A percentile compares a stretch with the other conserved stretches of the same genome.
These are phyloP conservation scores for Diploptera punctata DNA, from an alignment of 2,888 invertebrate genomes.

Conservation along the genomic window DNA sequence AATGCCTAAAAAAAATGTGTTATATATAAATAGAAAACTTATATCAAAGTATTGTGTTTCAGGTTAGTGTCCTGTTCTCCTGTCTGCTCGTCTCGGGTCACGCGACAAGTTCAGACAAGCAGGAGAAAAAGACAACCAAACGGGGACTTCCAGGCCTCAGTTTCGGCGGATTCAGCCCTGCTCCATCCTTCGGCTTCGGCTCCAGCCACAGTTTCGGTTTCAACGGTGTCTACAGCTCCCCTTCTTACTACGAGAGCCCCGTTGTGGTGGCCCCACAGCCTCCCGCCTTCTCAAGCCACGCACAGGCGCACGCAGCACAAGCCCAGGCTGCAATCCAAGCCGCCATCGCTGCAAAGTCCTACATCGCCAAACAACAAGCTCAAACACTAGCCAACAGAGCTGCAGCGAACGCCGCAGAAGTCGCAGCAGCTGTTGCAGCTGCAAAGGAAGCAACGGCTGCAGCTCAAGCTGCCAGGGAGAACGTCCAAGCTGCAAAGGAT, in stretches of 20 bases:
- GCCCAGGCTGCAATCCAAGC: slow-evolving; percentile 21
- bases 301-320: too few species aligned
- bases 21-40: too few species aligned
- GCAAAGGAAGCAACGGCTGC: slow-evolving; percentile 70
- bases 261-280: slow-evolving; percentile 19
- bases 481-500: slow-evolving; percentile 74
- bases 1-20: too few species aligned
- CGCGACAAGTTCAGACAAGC: neutral
- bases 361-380: slow-evolving; percentile 27
- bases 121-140: slow-evolving; percentile 29
- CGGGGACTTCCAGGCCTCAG: slow-evolving; percentile 24
- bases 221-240: neutral
- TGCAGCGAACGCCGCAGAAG: slow-evolving; percentile 35
- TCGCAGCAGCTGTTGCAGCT: slow-evolving; percentile 60
- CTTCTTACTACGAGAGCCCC: slow-evolving; percentile 23
- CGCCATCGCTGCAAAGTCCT: slow-evolving; percentile 30
- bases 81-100: neutral
- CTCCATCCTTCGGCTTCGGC: slow-evolving; percentile 8
- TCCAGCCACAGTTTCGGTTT: neutral
- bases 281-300: neutral
- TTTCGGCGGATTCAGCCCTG: slow-evolving; percentile 13
- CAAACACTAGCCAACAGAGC: slow-evolving; percentile 29
- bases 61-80: slow-evolving; percentile 17
- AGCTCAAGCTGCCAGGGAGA: slow-evolving; percentile 72
- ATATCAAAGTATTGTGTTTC: neutral